A percentile compares a stretch with the other conserved stretches of the same genome.
Conservation (phyloP, 1,140 invertebrate species). For the Drosophila yakuba region DNA sequence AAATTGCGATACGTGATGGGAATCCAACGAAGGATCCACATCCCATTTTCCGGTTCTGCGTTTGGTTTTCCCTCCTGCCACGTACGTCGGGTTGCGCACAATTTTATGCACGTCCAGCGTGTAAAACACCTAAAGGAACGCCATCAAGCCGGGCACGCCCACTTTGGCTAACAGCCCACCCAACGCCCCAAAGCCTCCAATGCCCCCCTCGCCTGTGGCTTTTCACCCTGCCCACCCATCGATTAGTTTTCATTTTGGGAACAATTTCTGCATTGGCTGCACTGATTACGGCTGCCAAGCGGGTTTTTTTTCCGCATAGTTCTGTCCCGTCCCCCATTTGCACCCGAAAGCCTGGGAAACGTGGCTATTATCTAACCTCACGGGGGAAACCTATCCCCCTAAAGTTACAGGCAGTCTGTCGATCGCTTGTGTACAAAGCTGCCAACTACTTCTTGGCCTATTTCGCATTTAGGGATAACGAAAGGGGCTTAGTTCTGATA, state of each 20-base stretch:
- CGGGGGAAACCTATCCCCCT: slow-evolving; percentile 1
- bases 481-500: too few species aligned
- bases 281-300: slow-evolving; percentile 66
- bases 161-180: slow-evolving; percentile 25
- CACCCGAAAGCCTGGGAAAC: background rate
- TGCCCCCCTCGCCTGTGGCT: slow-evolving; percentile 19
- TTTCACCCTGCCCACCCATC: slow-evolving; percentile 48
- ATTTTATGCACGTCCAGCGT: slow-evolving; percentile 82
- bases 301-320: slow-evolving; percentile 25
- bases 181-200: background rate
- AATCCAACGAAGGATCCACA: slow-evolving; percentile 41
- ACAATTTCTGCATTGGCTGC: slow-evolving; percentile 75
- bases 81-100: slow-evolving; percentile 64
- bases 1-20: slow-evolving; percentile 78
- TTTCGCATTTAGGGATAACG: background rate
- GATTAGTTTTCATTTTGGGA: slow-evolving; percentile 80
- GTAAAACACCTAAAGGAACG: slow-evolving; percentile 77
- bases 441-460: slow-evolving; percentile 1
- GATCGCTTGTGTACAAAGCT: slow-evolving; percentile 20
- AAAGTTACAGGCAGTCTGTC: background rate
- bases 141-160: slow-evolving; percentile 45
- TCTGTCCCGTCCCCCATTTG: background rate
- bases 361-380: slow-evolving; percentile 29
- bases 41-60: slow-evolving; percentile 10
- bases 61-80: slow-evolving; percentile 33